These are phyloP conservation scores for Peromyscus leucopus DNA, from an alignment of 2,113 vertebrate species.

Conservation along the genomic window DNA sequence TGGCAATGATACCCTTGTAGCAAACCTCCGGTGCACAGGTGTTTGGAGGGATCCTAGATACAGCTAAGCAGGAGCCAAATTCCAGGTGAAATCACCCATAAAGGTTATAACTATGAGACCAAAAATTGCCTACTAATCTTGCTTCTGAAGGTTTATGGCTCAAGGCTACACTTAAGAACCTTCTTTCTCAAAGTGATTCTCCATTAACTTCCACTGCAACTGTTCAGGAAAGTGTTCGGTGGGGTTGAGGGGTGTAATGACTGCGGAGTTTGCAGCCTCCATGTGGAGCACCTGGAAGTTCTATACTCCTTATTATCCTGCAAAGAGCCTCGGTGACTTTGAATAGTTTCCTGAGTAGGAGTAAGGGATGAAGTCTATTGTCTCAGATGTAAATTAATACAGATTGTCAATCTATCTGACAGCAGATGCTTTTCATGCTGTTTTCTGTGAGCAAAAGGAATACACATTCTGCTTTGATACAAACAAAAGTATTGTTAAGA, in stretches of 20 bases:
- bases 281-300: slow-evolving; percentile 62
- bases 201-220: slow-evolving; percentile 56
- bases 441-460: slow-evolving; percentile 32
- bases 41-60: slow-evolving; percentile 1
- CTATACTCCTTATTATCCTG: slow-evolving; percentile 66
- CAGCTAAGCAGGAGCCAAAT: slow-evolving; percentile 57
- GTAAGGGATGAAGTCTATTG: slow-evolving; percentile 54
- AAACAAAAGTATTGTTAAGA: background rate
- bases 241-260: slow-evolving; percentile 73
- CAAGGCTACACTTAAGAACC: slow-evolving; percentile 61
- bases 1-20: slow-evolving; percentile 32
- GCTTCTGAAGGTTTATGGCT: slow-evolving; percentile 42
- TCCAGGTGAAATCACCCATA: slow-evolving; percentile 50
- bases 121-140: slow-evolving; percentile 60
- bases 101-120: slow-evolving; percentile 54
- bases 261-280: slow-evolving; percentile 7
- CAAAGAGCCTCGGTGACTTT: slow-evolving; percentile 59
- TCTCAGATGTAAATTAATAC: slow-evolving; percentile 59
- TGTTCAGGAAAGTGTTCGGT: slow-evolving; percentile 61
- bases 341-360: slow-evolving; percentile 67
- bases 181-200: slow-evolving; percentile 68
- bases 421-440: background rate
- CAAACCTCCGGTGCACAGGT: background rate
- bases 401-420: slow-evolving; percentile 39
- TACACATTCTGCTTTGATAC: background rate